Evolutionary conservation across 2,888 invertebrate species (phyloP), one percentile per base, ranked within the genome.

Genomic region (Stegophylla sp.): DNA sequence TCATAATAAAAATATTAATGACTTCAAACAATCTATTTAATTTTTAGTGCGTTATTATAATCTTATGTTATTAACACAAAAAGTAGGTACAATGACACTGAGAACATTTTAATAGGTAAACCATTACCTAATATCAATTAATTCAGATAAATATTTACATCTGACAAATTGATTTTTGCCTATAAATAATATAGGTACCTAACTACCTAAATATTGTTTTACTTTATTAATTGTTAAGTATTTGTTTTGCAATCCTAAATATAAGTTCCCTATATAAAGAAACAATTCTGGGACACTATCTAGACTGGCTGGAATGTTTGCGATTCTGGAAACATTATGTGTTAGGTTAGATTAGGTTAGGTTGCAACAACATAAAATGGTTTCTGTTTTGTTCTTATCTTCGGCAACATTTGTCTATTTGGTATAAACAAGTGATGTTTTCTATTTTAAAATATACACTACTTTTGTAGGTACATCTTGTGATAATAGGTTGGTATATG

Each of bases 11-110:
- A 66, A 66, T 53, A 43, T 53, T 48, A 20, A 23, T 34, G 23
- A 61, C 45, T 79, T 79, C 48, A 61, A 79, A 76, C 53, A 41
- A 64, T 75, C 63, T 17, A 76, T 53, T 66, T 63, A 79, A 79
- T 79, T 79, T 79, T 79, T 79, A 79, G 79, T 79, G 79, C 79
- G 71, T 79, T 79, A 79, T 69, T 67, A 67, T 64, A 51, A 64
- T 76, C 53, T 10, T 53, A 23, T 20, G 17, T 41, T 41, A 66
- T 53, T 13, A 76, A 66, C 74, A 75, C 74, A 53, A 76, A 75
- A 28, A 20, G 51, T 76, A 76, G 41, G 66, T 43, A 76, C 66
- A 66, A 75, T 66, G 41, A 76, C 51, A 66, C 26, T 76, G 64
- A 66, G 53, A 51, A 63, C 17, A 74, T 48, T 63, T 48, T 34